Base-by-base conservation (phyloP, 35 echinoderm and acorn worm genomes). In the Acanthaster planci region DNA sequence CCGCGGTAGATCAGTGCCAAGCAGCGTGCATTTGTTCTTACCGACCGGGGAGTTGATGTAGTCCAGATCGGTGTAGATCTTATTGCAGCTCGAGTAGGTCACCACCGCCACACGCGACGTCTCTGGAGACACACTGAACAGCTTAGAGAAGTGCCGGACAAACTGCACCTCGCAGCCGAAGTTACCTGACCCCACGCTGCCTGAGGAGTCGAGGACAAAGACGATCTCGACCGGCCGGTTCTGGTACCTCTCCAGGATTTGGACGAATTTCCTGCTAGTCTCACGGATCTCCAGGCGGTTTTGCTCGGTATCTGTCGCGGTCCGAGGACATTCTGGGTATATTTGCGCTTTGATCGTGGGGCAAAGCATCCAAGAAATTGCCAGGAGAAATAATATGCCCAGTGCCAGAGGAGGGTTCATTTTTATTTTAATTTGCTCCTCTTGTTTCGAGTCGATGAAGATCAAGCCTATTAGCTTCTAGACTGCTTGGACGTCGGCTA, bases 21-120 rank as follows among this genome's bases (percentile, higher is more conserved):
- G 55, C 27, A 91, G 52, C 19, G 86, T 84, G 57, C 91, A 93
- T 29, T 93, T 93, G 38, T 93, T 88, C 38, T 93, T 89, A 30
- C 81, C 81, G 8, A n/a, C 22, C 14, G 86, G 55, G 5, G 50
- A n/a, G 23, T 30, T 67, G 29, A 93, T 93, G 58, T 93, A 88
- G 60, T 93, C 86, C 14, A 93, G 32, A 0, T 67, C 18, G 19
- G 51, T 84, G 50, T 47, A 22, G 2, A 93, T 85, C 37, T 89
- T 0, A 30, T 53, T 15, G 35, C 80, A 84, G 31, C 39, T 52
- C 1, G 91, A 88, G 86, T 80, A 88, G 78, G 77, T 88, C 22
- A 88, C 58, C 0, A 88, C 77, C 26, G 51, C 51, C 1, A 88
- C 86, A 17, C 77, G 86, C 14, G 86, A 80, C 23, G 52, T 77